A percentile compares a stretch with the other conserved stretches of the same genome.
These are phyloP conservation scores for Plagodis dolabraria DNA, from an alignment of 2,888 invertebrate species.

Conservation along the genomic window DNA sequence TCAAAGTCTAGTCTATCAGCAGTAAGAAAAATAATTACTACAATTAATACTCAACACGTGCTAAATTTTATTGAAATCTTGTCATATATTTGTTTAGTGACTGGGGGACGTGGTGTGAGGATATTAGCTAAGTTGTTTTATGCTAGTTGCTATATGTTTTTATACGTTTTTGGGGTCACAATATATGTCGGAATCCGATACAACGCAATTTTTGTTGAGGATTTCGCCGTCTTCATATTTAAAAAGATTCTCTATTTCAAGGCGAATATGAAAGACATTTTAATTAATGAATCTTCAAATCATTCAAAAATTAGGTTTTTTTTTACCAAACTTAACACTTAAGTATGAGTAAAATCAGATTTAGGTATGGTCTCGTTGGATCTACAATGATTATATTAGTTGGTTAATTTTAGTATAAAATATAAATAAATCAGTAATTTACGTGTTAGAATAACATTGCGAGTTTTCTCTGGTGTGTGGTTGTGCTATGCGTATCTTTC, in stretches of 20 bases:
- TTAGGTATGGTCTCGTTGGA: conserved; percentile 59
- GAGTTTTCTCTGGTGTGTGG: conserved; percentile 78
- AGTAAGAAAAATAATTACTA: neutral
- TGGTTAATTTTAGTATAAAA: conserved; percentile 75
- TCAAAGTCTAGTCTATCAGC: too few relatives aligned
- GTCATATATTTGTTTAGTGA: conserved; percentile 51
- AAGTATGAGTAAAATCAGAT: conserved; percentile 40
- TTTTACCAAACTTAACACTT: conserved; percentile 6
- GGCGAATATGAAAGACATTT: too few relatives aligned
- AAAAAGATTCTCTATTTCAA: too few relatives aligned
- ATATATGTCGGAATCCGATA: neutral
- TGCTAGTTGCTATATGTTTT: neutral
- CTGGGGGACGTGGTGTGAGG: conserved; percentile 79
- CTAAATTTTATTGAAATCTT: conserved; percentile 55
- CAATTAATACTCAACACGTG: conserved; percentile 20
- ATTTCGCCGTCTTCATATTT: conserved; percentile 3
- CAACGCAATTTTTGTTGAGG: conserved; percentile 12
- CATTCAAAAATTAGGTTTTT: conserved; percentile 25
- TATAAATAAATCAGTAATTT: conserved; percentile 78
- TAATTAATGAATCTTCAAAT: conserved; percentile 24
- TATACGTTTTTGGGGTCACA: neutral
- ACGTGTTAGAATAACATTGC: conserved; percentile 73
- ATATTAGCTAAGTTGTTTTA: conserved; percentile 24
- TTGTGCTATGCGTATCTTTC: conserved; percentile 72
- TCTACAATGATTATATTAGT: conserved; percentile 71